Evolutionary conservation across 1,140 invertebrate genomes (phyloP), one percentile per base, ranked within the genome.

Genomic region (Lucilia sericata): DNA sequence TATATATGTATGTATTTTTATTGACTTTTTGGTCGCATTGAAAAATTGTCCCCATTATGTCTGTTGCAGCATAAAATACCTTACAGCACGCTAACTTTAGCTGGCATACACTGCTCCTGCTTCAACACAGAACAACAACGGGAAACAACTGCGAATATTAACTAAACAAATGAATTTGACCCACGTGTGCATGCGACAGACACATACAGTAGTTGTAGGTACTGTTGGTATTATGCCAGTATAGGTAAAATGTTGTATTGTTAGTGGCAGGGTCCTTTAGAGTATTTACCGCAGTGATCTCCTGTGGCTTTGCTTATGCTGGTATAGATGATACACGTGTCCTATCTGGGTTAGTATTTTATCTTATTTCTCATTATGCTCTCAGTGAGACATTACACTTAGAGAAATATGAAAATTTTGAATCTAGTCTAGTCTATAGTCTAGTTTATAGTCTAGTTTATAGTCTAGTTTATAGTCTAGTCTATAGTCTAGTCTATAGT

Each of bases 251-350:
- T 10, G 42, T 42, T 42, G 42, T 42, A 55, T n/a, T 55, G 51
- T 49, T 30, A 19, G 17, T 21, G 19, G 76, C 17, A 49, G 42
- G 19, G 42, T 21, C 75, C 75, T 49, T 80, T 49, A 49, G 76
- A 80, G 76, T 80, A 49, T 21, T 80, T 80, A 80, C 76, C 76
- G 76, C 76, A 80, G 76, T 80, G 76, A 80, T 80, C 76, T 80
- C 76, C 76, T 80, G 76, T 80, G 76, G 76, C 42, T 80, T 80
- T 80, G 19, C n/a, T 80, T 49, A 49, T 80, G 2, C 19, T 10
- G 5, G 76, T 14, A 47, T 21, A 21, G 76, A 25, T 47, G 76
- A 80, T 49, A 49, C 76, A 49, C 42, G 76, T 80, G 76, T 80
- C 42, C 76, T 80, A 76, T 34, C 36, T 70, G 65, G n/a, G 17